These are phyloP conservation scores for Ondatra zibethicus DNA, from an alignment of 2,113 vertebrate species.

Conservation along the genomic window DNA sequence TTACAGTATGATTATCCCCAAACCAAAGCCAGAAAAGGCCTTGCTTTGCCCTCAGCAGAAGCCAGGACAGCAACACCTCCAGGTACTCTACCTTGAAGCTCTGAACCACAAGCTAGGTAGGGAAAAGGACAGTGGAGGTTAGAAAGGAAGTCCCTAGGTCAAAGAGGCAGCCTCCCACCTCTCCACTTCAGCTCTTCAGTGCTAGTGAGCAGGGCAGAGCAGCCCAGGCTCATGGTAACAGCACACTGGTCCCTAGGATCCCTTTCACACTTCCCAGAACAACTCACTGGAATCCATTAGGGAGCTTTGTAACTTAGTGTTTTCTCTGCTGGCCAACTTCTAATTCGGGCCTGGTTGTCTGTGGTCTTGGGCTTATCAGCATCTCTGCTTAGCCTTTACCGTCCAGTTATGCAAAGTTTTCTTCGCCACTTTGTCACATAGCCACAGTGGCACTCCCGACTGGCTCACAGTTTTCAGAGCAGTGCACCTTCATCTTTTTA, in stretches of 20 bases:
- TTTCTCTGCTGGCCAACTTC: not conserved
- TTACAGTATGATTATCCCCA: not conserved
- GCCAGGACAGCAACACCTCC: not conserved
- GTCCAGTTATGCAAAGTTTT: not conserved
- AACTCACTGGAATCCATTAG: conserved; percentile 10
- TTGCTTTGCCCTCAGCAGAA: not conserved
- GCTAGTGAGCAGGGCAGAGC: not conserved
- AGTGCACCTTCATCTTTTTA: not conserved
- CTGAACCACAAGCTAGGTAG: not conserved
- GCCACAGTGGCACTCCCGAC: not conserved
- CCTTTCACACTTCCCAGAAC: not conserved
- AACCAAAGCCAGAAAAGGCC: not conserved
- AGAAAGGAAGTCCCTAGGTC: not conserved
- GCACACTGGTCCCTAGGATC: not conserved
- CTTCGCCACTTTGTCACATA: conserved; percentile 10
- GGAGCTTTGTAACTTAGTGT: not conserved
- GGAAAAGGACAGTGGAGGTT: not conserved
- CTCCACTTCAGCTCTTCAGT: not conserved
- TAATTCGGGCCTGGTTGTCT: not conserved
- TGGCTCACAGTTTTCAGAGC: not conserved
- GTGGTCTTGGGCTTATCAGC: not conserved
- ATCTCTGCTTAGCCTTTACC: conserved; percentile 20
- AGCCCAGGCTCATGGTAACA: not conserved
- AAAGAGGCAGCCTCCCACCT: not conserved
- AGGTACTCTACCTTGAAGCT: not conserved